A percentile compares a stretch with the other conserved stretches of the same genome.
Conservation (phyloP, 2,797 vertebrate species). For the Danio tinwini region DNA sequence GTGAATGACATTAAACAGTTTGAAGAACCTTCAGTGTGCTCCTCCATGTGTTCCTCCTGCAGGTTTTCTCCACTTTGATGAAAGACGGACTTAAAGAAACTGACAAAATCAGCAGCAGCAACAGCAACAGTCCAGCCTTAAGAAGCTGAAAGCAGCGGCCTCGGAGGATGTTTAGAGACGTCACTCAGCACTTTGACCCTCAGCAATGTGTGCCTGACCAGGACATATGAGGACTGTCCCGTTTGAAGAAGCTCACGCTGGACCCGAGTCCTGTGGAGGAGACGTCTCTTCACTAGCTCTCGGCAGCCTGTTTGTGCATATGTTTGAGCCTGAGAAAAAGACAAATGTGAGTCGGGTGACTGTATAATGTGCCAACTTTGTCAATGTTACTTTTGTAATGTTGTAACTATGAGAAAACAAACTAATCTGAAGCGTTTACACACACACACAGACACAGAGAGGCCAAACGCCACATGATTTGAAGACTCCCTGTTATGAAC, state of each 20-base stretch:
- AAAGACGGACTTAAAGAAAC: conserved; percentile 90
- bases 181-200: conserved; percentile 11
- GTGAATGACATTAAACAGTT: background rate
- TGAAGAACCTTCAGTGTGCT: too few relatives aligned
- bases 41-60: conserved; percentile 39
- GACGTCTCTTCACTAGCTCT: conserved; percentile 4
- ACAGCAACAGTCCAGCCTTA: conserved; percentile 57
- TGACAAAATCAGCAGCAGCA: conserved; percentile 79
- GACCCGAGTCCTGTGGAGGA: background rate
- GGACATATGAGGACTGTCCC: conserved; percentile 14
- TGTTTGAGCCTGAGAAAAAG: conserved; percentile 10
- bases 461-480: conserved; percentile 20
- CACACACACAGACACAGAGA: background rate
- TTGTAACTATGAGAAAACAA: conserved; percentile 25
- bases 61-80: conserved; percentile 94
- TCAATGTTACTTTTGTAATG: conserved; percentile 44
- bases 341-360: conserved; percentile 19
- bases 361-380: conserved; percentile 47
- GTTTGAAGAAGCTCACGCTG: background rate
- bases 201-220: conserved; percentile 45
- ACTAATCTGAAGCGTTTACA: conserved; percentile 3
- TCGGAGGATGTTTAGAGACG: background rate
- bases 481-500: conserved; percentile 26
- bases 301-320: background rate
- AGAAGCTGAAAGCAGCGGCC: conserved; percentile 50